Conservation (phyloP, 2,113 vertebrate species). For the Colossoma macropomum region DNA sequence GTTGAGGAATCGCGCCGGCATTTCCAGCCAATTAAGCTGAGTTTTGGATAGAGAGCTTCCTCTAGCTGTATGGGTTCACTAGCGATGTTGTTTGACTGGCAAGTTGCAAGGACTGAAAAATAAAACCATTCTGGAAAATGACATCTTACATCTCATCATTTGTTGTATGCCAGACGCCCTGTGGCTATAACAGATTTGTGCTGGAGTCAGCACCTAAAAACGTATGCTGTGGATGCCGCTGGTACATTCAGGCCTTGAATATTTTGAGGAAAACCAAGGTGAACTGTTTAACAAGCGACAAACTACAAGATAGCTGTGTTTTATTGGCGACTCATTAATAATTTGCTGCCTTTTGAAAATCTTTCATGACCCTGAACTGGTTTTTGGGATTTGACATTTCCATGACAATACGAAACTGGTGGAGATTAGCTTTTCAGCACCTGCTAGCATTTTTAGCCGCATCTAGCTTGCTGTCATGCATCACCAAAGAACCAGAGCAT, state of each 20-base stretch:
- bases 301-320: not conserved
- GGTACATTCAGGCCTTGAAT: not conserved
- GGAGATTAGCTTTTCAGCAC: not conserved
- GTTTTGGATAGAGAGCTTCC: not conserved
- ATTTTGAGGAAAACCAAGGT: not conserved
- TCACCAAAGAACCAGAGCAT: not conserved
- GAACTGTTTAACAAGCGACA: not conserved
- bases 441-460: not conserved
- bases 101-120: not conserved
- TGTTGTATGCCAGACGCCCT: not conserved
- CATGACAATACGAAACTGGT: too few species aligned
- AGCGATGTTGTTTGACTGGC: not conserved
- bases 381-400: not conserved
- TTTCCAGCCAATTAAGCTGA: not conserved
- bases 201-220: not conserved
- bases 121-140: not conserved
- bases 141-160: slow-evolving; percentile 3
- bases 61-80: not conserved
- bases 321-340: not conserved
- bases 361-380: not conserved
- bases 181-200: not conserved
- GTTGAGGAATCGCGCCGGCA: not conserved
- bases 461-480: not conserved
- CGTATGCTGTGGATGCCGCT: not conserved
- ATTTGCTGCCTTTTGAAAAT: not conserved